phyloP scores from a whole-genome alignment of 2,888 invertebrate species.

The Pilophorus perplexus region DNA sequence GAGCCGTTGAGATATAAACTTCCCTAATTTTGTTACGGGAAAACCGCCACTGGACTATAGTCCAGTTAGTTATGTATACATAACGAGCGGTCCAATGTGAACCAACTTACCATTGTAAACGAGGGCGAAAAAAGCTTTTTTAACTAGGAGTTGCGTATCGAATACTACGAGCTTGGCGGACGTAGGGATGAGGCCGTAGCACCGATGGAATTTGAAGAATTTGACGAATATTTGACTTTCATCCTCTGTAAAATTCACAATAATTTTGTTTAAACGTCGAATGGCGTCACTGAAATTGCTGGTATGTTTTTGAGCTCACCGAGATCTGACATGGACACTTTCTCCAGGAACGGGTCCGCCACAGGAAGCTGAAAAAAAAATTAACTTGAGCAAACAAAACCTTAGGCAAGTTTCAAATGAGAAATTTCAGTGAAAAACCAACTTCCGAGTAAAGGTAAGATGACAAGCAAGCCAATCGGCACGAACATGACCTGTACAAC shows the following conservation, averaged over 20 bases:
- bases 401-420: background rate
- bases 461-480: too few species aligned
- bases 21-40: too few species aligned
- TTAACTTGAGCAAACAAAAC: too few species aligned
- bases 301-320: conserved; percentile 60
- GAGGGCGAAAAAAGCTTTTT: conserved; percentile 98
- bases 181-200: conserved; percentile 99
- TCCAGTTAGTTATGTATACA: too few species aligned
- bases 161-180: conserved; percentile 99
- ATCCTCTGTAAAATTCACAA: conserved; percentile 63
- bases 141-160: conserved; percentile 95
- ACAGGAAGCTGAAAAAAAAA: conserved; percentile 87
- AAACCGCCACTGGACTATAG: too few species aligned
- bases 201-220: conserved; percentile 99
- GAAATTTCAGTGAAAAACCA: background rate
- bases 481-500: too few species aligned
- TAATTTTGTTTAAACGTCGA: conserved; percentile 13
- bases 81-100: too few species aligned
- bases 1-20: too few species aligned
- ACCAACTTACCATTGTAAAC: conserved; percentile 87
- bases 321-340: conserved; percentile 73
- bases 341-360: conserved; percentile 87
- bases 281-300: too few species aligned
- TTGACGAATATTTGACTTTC: conserved; percentile 96
- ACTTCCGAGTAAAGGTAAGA: background rate